Evolutionary conservation across 2,113 vertebrate genomes (phyloP), one percentile per base, ranked within the genome.

Genomic region (Cisticola juncidis): DNA sequence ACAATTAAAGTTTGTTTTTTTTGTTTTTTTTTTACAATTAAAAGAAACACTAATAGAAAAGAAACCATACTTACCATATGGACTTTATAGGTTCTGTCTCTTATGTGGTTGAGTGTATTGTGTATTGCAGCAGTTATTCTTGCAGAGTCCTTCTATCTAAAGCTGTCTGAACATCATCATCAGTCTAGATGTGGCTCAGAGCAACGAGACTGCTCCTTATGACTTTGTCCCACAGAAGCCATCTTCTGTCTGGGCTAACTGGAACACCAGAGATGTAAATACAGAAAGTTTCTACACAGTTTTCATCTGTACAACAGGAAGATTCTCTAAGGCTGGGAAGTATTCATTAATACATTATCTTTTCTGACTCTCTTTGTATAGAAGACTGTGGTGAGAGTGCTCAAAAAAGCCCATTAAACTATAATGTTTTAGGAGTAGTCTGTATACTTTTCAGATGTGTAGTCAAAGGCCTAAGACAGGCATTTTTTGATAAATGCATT

Each of bases 121-220:
- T 44, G 20, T 33, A 31, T 6, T 66, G 11, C 23, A 74, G 23
- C 15, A 54, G 4, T 11, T 68, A 58, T 64, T 42, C 19, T 71
- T 64, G 18, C 31, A 85, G 24, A 45, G 2, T 66, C 35, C 11
- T 70, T 51, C 8, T 29, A 42, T 24, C 31, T n/a, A 35, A 88
- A 90, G 25, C 25, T 81, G 8, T 19, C 35, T 71, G 25, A 81
- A 23, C 24, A 23, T 48, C 23, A n/a, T 29, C 25, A 65, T 42
- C 28, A 26, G 12, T 35, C 18, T 74, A 71, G 23, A 44, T 11
- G 16, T 19, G 26, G 6, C 36, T 93, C 38, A 60, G 61, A 81
- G 56, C 4, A 87, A 26, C 0, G 1, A 36, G 12, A 44, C 2
- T 44, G 2, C 16, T 69, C 16, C 25, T 36, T 48, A n/a, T 44